Percentiles rank a stretch among this genome's conserved stretches.
Conservation (phyloP, 1,140 invertebrate genomes). For the Aleiodes sp. region DNA sequence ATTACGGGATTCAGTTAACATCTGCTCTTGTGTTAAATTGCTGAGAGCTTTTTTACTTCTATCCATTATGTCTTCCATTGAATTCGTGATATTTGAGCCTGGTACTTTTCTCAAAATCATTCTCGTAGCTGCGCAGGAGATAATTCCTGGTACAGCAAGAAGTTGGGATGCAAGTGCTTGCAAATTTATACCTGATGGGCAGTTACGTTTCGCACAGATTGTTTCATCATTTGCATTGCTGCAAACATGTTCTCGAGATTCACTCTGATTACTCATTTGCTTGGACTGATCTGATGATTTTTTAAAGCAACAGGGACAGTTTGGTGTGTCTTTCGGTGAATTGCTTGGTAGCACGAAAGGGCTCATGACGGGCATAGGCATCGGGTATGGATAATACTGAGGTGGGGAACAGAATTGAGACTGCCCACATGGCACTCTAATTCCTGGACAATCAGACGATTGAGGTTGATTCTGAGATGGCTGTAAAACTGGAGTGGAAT, state of each 20-base stretch:
- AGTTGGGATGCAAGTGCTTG: conserved; percentile 60
- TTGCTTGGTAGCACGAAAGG: background rate
- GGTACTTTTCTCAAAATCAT: conserved; percentile 54
- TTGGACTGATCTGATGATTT: conserved; percentile 13
- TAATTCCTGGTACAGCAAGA: conserved; percentile 53
- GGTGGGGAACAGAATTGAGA: conserved; percentile 34
- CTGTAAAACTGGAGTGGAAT: conserved; percentile 24
- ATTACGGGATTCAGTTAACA: conserved; percentile 51
- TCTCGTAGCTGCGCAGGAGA: conserved; percentile 53
- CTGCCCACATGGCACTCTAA: conserved; percentile 27
- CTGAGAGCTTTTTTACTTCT: conserved; percentile 44
- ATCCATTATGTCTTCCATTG: conserved; percentile 54
- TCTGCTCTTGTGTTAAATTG: conserved; percentile 51
- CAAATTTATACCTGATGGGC: conserved; percentile 53
- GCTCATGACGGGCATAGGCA: conserved; percentile 38
- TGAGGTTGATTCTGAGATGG: background rate
- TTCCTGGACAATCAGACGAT: conserved; percentile 21
- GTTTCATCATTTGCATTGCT: conserved; percentile 39
- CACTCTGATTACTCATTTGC: background rate
- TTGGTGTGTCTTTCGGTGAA: conserved; percentile 16
- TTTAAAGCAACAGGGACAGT: conserved; percentile 40
- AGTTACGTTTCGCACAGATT: conserved; percentile 51
- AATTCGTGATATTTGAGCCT: conserved; percentile 48
- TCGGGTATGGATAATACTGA: conserved; percentile 41
- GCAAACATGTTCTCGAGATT: conserved; percentile 46